Percentiles rank a stretch among this genome's conserved stretches.
phyloP scores from a whole-genome alignment of 2,113 vertebrate species.

The Protobothrops mucrosquamatus region DNA sequence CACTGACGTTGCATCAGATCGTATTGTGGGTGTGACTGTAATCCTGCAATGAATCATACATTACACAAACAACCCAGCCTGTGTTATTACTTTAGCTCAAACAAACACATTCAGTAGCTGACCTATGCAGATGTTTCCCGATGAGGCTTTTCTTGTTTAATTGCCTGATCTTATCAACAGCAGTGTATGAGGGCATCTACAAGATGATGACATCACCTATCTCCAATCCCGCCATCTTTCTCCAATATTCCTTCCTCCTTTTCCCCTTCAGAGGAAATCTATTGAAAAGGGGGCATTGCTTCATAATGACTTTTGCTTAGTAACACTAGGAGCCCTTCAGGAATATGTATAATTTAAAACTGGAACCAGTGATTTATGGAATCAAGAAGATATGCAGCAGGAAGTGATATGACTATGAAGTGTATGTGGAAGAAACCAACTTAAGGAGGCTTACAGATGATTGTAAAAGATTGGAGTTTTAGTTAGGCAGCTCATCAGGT shows the following conservation, averaged over 20 bases:
- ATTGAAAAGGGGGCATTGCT: not conserved
- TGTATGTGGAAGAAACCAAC: not conserved
- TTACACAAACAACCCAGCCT: not conserved
- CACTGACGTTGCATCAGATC: constrained; percentile 82
- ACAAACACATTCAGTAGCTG: not conserved
- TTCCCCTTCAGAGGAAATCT: not conserved
- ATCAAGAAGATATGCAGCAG: not conserved
- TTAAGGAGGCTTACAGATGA: not conserved
- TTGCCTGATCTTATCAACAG: not conserved
- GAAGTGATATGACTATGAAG: not conserved
- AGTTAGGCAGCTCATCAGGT: not conserved
- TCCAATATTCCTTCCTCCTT: not conserved
- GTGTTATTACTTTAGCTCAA: not conserved
- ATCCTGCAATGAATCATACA: constrained; percentile 66
- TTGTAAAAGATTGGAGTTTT: not conserved
- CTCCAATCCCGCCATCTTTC: not conserved
- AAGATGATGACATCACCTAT: not conserved
- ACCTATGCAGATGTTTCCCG: not conserved
- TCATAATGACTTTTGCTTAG: not conserved
- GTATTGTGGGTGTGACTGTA: constrained; percentile 87
- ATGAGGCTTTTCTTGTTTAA: not conserved
- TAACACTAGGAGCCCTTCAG: not conserved
- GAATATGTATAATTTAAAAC: not conserved
- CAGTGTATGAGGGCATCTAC: not conserved
- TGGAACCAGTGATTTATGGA: not conserved